Conservation (phyloP, 2,113 vertebrate genomes). For the Hypomesus transpacificus region DNA sequence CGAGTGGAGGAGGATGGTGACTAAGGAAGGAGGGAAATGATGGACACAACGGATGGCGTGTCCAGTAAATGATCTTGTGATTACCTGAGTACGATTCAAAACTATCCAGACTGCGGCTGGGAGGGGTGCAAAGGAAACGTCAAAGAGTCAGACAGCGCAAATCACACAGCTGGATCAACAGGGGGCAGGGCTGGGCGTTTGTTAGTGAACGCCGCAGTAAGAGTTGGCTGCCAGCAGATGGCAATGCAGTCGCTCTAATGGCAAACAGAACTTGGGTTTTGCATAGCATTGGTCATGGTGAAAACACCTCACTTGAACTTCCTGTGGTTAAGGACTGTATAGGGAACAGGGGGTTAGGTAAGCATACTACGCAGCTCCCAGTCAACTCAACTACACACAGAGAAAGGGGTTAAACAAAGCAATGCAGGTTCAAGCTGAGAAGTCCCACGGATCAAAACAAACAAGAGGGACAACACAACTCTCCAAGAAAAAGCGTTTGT, state of each 20-base stretch:
- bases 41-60: slow-evolving; percentile 43
- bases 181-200: neutral
- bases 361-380: too few species aligned
- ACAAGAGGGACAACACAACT: too few species aligned
- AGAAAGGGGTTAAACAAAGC: neutral
- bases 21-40: slow-evolving; percentile 31
- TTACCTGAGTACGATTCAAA: slow-evolving; percentile 80
- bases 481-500: too few species aligned
- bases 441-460: too few species aligned
- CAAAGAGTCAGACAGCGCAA: slow-evolving; percentile 51
- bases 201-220: neutral
- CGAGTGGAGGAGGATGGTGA: slow-evolving; percentile 9
- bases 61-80: slow-evolving; percentile 28
- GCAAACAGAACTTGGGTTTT: neutral
- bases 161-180: neutral
- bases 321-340: too few species aligned
- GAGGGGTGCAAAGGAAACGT: slow-evolving; percentile 59
- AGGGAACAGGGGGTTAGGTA: too few species aligned
- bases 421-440: too few species aligned
- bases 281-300: neutral
- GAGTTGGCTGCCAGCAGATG: slow-evolving; percentile 44
- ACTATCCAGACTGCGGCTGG: slow-evolving; percentile 78
- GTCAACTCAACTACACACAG: too few species aligned
- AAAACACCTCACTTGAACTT: too few species aligned
- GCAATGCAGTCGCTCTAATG: slow-evolving; percentile 23